Base-by-base conservation (phyloP, 2,113 vertebrate species). In the Petaurus breviceps region DNA sequence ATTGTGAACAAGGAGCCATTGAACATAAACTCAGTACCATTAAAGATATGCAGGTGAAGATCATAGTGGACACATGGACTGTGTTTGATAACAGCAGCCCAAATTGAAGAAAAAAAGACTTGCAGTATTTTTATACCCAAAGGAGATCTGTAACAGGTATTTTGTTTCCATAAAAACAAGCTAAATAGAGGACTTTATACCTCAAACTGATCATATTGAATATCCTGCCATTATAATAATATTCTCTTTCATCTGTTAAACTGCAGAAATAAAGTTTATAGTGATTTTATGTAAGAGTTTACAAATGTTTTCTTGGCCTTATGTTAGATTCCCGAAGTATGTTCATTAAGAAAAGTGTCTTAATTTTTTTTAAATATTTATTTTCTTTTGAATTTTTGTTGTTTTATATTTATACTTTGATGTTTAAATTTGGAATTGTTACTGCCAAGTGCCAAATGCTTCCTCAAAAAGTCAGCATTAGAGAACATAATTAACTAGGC, bases 101-200 rank as follows among this genome's bases (percentile, higher is more conserved):
- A 84, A 2, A 84, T 84, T 84, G 68, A 97, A 97, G 96, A 97
- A 96, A 97, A 97, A 97, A 98, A 98, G 97, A 98, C 98, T 98
- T 97, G 94, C 97, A 96, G 98, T 99, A 98, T 99, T 99, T 99
- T 99, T 99, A 98, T 99, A 99, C 95, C 96, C 96, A 98, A 93
- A 98, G 98, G 97, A 98, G 96, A 98, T 98, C 98, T 97, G 98
- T 98, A 98, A 97, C 97, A 98, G 97, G 98, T 98, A 98, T 98
- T 99, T 99, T 99, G 98, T 99, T 99, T 98, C 98, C 98, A 98
- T 98, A 97, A 97, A 98, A 98, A 93, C 97, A 98, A 98, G 97
- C 96, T 97, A 98, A 98, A 98, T 97, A 96, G 98, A 98, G 98
- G 97, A 98, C 97, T 97, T 97, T 97, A 98, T 99, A 99, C 98